phyloP scores from a whole-genome alignment of 2,888 invertebrate species.

The Bellardia pandia region DNA sequence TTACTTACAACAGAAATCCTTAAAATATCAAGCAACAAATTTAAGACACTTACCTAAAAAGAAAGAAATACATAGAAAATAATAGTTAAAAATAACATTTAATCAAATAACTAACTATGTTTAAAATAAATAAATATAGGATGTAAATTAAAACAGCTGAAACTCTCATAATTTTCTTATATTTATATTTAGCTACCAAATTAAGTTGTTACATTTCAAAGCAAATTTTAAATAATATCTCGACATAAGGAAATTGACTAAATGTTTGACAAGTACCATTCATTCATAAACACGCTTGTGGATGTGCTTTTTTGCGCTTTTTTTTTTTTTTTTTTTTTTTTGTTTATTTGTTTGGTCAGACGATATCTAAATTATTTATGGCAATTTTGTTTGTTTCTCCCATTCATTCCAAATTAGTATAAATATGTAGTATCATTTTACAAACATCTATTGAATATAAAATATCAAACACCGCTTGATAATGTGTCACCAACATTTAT shows the following conservation, averaged over 20 bases:
- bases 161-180: neutral
- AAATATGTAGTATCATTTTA: conserved; percentile 39
- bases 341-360: conserved; percentile 25
- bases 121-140: neutral
- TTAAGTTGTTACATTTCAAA: conserved; percentile 26
- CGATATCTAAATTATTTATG: conserved; percentile 41
- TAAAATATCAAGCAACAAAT: neutral
- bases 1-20: conserved; percentile 17
- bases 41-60: conserved; percentile 49
- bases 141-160: neutral
- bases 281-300: conserved; percentile 26
- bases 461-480: conserved; percentile 48
- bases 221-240: neutral
- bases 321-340: conserved; percentile 6
- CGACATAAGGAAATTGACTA: conserved; percentile 38
- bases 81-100: neutral
- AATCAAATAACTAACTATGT: neutral
- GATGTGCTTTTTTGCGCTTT: no score
- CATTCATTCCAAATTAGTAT: conserved; percentile 32
- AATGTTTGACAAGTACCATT: conserved; percentile 36
- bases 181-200: neutral
- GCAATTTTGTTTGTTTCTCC: conserved; percentile 14
- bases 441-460: conserved; percentile 51
- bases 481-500: conserved; percentile 55
- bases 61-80: conserved; percentile 6